phyloP scores from a whole-genome alignment of 2,797 vertebrate genomes.

The Moxostoma hubbsi region DNA sequence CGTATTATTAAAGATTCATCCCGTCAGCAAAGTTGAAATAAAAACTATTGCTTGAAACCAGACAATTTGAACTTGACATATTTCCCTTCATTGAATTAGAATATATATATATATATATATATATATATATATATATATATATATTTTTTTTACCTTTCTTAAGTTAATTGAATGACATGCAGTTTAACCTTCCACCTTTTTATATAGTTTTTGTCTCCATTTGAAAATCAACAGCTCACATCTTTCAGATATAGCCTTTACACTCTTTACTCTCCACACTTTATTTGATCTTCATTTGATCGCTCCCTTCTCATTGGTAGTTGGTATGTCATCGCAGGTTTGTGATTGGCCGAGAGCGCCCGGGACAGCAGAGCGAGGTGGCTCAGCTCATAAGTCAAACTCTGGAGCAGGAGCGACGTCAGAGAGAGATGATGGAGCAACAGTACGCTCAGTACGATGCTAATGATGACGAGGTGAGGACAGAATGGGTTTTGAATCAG shows the following conservation, averaged over 20 bases:
- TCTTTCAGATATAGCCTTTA: neutral
- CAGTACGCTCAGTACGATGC: conserved; percentile 96
- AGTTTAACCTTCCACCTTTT: conserved; percentile 9
- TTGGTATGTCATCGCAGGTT: conserved; percentile 80
- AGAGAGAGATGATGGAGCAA: conserved; percentile 94
- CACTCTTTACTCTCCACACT: neutral
- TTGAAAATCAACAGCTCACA: conserved; percentile 15
- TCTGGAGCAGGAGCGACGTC: conserved; percentile 92
- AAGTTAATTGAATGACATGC: conserved; percentile 20
- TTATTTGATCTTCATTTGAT: neutral
- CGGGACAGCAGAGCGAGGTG: conserved; percentile 97
- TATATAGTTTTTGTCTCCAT: conserved; percentile 16
- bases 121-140: no score
- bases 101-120: conserved; percentile 7
- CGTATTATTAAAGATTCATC: conserved; percentile 13
- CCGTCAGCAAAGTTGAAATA: neutral
- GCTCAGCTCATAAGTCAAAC: conserved; percentile 97
- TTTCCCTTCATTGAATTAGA: conserved; percentile 59
- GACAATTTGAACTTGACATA: conserved; percentile 19
- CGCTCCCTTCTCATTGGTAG: conserved; percentile 40
- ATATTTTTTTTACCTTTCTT: conserved; percentile 6
- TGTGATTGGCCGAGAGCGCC: conserved; percentile 95
- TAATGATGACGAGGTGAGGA: conserved; percentile 93
- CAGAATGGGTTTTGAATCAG: neutral
- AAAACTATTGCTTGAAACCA: conserved; percentile 28